These are phyloP conservation scores for Panthera tigris DNA, from an alignment of 2,113 vertebrate genomes.

Conservation along the genomic window DNA sequence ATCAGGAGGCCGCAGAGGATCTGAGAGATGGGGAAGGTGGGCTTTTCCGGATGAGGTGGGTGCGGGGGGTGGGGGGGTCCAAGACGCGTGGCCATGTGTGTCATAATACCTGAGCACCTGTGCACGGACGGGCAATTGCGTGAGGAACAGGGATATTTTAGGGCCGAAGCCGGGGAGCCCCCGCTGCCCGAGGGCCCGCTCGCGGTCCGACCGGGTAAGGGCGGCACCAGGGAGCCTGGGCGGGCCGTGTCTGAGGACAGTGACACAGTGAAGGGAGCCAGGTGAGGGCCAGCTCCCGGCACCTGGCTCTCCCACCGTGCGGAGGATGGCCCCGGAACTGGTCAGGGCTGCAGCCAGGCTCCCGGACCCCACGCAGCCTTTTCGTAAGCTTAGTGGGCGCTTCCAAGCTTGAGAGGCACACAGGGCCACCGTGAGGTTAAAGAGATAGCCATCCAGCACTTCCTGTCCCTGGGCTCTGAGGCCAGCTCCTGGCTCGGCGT, in stretches of 20 bases:
- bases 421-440: accelerated
- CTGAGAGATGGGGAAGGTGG: no score
- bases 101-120: not conserved
- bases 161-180: not conserved
- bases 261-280: not conserved
- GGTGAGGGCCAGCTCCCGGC: not conserved
- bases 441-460: not conserved
- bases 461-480: not conserved
- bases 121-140: not conserved
- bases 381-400: accelerated
- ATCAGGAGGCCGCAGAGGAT: not conserved
- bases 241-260: not conserved
- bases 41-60: not conserved
- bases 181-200: not conserved
- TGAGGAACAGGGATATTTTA: accelerated
- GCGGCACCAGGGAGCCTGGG: accelerated
- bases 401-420: not conserved
- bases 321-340: not conserved
- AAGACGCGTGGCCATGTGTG: accelerated
- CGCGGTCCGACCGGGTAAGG: accelerated
- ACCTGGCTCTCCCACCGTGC: not conserved
- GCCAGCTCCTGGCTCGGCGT: not conserved
- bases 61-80: not conserved
- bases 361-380: not conserved
- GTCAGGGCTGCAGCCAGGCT: accelerated